These are phyloP conservation scores for Morelia viridis DNA, from an alignment of 2,797 vertebrate genomes.

Conservation along the genomic window DNA sequence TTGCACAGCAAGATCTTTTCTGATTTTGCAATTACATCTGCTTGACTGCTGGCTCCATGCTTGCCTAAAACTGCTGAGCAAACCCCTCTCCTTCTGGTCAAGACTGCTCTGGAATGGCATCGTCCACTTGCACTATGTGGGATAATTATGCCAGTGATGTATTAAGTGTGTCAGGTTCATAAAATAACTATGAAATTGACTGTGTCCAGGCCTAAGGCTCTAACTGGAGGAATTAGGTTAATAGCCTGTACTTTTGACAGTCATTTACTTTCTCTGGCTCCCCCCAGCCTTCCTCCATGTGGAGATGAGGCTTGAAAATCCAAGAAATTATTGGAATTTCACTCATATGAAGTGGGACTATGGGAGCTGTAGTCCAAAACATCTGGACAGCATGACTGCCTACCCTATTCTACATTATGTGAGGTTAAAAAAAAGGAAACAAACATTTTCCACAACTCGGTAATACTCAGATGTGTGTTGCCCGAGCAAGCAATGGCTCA, in stretches of 20 bases:
- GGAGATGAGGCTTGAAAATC: background rate
- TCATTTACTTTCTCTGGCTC: background rate
- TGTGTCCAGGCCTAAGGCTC: background rate
- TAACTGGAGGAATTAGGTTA: background rate
- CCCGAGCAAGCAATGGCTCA: background rate
- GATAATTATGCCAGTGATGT: background rate
- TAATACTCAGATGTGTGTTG: background rate
- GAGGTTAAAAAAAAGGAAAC: background rate
- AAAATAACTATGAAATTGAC: background rate
- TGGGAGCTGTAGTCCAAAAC: background rate
- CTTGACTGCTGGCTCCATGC: background rate
- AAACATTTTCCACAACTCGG: background rate
- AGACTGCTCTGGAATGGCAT: background rate
- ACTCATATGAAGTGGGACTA: background rate
- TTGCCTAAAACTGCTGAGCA: background rate
- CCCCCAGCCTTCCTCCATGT: background rate
- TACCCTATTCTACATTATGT: background rate
- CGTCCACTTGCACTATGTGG: background rate
- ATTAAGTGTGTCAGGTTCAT: background rate
- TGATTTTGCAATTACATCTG: background rate
- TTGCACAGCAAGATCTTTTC: background rate
- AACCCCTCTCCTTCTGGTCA: background rate
- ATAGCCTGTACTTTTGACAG: background rate
- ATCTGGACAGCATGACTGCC: background rate
- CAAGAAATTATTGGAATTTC: background rate